Evolutionary conservation across 1,140 invertebrate species (phyloP).

Genomic region (Neotoxoptera formosana): DNA sequence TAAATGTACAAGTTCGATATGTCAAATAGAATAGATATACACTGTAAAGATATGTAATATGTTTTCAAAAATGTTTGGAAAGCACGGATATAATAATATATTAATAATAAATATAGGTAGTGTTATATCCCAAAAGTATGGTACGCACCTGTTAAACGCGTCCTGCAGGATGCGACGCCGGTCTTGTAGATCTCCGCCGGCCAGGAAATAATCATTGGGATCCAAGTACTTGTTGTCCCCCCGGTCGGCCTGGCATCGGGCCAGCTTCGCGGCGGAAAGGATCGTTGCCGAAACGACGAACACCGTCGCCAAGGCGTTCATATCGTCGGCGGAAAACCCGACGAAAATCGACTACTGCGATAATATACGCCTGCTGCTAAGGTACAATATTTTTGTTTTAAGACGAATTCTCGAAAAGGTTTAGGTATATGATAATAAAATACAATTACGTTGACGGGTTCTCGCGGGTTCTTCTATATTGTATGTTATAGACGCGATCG

Average conservation of each 20-base stretch:
- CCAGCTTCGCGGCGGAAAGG: background rate
- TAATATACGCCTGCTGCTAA: no score
- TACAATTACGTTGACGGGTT: background rate
- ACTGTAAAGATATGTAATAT: background rate
- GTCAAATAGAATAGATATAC: background rate
- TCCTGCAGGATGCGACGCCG: slow-evolving; percentile 34
- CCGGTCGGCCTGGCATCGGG: background rate
- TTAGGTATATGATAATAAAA: no score
- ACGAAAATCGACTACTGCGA: background rate
- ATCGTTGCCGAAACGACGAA: slow-evolving; percentile 28
- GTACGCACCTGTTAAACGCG: slow-evolving; percentile 39
- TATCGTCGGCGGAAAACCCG: background rate
- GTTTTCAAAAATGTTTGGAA: background rate
- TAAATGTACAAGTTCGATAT: background rate
- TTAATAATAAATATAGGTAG: background rate
- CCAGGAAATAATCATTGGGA: slow-evolving; percentile 42
- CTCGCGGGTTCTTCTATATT: background rate
- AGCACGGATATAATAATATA: background rate
- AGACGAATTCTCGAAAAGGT: background rate
- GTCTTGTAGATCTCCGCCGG: background rate
- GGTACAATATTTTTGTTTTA: background rate
- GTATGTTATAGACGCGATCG: background rate
- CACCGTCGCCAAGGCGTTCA: background rate
- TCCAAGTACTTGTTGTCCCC: slow-evolving; percentile 37
- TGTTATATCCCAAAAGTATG: background rate